phyloP scores from a whole-genome alignment of 2,888 invertebrate species.

The Platycheirus albimanus region DNA sequence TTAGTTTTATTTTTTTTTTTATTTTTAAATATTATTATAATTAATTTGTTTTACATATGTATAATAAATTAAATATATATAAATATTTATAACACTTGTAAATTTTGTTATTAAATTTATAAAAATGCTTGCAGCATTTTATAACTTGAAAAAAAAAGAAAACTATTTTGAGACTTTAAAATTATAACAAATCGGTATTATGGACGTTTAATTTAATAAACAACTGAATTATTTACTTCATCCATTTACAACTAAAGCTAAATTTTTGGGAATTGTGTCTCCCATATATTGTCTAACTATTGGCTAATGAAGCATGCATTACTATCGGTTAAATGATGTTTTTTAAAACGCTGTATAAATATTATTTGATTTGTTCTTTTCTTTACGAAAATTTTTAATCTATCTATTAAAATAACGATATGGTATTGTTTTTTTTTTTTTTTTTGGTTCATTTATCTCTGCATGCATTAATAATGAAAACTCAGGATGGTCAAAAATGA shows the following conservation, averaged over 20 bases:
- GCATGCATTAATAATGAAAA: conserved; percentile 33
- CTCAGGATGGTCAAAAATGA: conserved; percentile 30
- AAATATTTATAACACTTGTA: conserved; percentile 31
- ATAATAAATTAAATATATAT: too few species aligned
- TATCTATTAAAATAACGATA: conserved; percentile 58
- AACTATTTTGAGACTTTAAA: too few species aligned
- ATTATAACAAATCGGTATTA: not conserved
- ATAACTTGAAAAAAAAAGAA: too few species aligned
- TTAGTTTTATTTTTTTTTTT: not conserved
- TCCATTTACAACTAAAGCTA: conserved; percentile 39
- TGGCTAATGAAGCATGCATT: conserved; percentile 42
- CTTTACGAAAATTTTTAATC: conserved; percentile 32
- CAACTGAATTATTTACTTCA: not conserved
- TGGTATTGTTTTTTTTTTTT: conserved; percentile 39
- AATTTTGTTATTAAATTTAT: conserved; percentile 7
- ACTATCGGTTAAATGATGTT: not conserved
- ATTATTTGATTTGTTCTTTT: conserved; percentile 19
- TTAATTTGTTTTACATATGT: conserved; percentile 1
- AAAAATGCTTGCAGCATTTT: conserved; percentile 4
- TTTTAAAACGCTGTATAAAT: conserved; percentile 1
- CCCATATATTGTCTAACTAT: conserved; percentile 71
- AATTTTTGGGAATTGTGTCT: conserved; percentile 14
- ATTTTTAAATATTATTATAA: conserved; percentile 6
- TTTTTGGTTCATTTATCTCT: not conserved
- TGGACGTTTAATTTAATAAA: not conserved